Evolutionary conservation across 2,113 vertebrate species (phyloP), one percentile per base, ranked within the genome.

Genomic region (Haliaeetus leucogaster): DNA sequence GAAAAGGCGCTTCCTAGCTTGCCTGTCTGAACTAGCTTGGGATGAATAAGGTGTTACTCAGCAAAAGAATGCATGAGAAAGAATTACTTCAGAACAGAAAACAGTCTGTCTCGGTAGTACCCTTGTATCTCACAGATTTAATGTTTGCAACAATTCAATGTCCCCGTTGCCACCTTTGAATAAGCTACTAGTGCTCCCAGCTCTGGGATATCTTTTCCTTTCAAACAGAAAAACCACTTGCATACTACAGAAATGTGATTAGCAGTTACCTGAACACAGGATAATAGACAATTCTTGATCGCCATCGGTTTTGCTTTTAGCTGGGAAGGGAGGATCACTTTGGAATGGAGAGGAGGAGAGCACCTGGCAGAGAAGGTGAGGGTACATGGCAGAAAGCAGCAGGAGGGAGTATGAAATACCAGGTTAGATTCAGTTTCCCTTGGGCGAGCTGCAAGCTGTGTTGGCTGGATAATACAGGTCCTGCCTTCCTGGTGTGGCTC

Each of bases 41-140:
- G 71, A 88, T 96, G 93, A 96, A 92, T 88, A 89, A 91, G 63
- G 65, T 73, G 74, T 95, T 97, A 96, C 62, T 95, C 96, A 96
- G 89, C 89, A 78, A 66, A 95, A 90, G 87, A 95, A 94, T 74
- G 91, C 29, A 7, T 94, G 91, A 88, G 91, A 95, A 38, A 80
- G 55, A 86, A 74, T 38, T 70, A 14, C 61, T 95, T 85, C 27
- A 86, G 80, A 62, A 83, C 25, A 79, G 17, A 86, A 74, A 53
- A 32, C 8, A 91, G 8, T 63, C 38, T 66, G 27, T 81, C 74
- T 76, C 34, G 11, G 16, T 73, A 50, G n/a, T 73, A 52, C 23
- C 21, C 23, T 85, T 66, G 11, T 40, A 50, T 58, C 16, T 73
- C 53, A 55, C 19, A 66, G 50, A 47, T 77, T 34, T 25, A 48